Evolutionary conservation across 2,888 invertebrate species (phyloP).

Genomic region (Scaptomyza caliginosa): DNA sequence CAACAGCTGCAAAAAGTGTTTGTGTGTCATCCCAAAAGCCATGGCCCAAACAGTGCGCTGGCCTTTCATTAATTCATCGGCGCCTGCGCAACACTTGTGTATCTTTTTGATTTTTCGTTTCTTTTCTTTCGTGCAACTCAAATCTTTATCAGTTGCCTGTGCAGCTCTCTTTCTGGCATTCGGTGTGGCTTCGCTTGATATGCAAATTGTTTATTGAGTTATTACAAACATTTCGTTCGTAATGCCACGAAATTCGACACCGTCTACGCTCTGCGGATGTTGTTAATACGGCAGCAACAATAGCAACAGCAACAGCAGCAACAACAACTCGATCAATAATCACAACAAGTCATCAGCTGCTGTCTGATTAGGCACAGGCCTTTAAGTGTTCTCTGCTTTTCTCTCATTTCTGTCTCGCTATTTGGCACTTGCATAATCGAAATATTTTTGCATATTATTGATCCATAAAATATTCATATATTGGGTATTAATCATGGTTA

Average conservation of each 20-base stretch:
- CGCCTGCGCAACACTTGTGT: constrained; percentile 52
- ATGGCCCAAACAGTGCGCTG: constrained; percentile 43
- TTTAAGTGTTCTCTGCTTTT: constrained; percentile 13
- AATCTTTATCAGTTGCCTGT: constrained; percentile 26
- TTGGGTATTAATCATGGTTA: not conserved
- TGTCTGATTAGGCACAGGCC: not conserved
- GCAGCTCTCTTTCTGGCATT: not conserved
- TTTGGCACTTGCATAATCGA: constrained; percentile 9
- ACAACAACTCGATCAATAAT: too few species aligned
- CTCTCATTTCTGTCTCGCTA: too few species aligned
- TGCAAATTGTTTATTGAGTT: constrained; percentile 64
- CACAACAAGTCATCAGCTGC: not conserved
- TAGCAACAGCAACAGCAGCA: not conserved
- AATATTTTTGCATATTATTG: constrained; percentile 2
- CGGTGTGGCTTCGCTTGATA: constrained; percentile 35
- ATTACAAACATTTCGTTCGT: constrained; percentile 47
- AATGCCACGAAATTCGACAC: constrained; percentile 53
- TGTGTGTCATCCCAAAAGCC: constrained; percentile 37
- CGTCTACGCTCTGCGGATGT: constrained; percentile 41
- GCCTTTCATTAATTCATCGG: constrained; percentile 63
- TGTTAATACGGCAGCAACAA: constrained; percentile 27
- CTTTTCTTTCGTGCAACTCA: constrained; percentile 6
- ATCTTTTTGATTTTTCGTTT: not conserved
- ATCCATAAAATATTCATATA: not conserved
- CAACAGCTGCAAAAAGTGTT: not conserved